These are phyloP conservation scores for Osedax frankpressi DNA, from an alignment of 2,888 invertebrate genomes.

Conservation along the genomic window DNA sequence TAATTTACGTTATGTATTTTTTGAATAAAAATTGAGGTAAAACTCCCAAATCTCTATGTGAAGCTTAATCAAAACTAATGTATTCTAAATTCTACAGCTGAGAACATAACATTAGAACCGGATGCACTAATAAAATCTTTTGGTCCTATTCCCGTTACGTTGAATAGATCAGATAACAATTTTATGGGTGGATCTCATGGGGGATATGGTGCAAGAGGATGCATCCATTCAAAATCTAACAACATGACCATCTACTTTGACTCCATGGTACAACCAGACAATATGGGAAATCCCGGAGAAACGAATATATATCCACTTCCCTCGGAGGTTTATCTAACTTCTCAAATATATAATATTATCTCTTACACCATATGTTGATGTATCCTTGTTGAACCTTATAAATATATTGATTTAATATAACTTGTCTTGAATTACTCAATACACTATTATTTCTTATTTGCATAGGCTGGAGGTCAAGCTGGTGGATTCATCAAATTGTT, in stretches of 20 bases:
- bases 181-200: constrained; percentile 33
- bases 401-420: too few relatives aligned
- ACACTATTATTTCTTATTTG: background rate
- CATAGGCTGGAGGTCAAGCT: constrained; percentile 19
- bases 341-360: too few relatives aligned
- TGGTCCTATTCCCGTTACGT: constrained; percentile 28
- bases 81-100: too few relatives aligned
- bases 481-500: constrained; percentile 32
- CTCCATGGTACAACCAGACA: background rate
- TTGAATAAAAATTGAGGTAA: too few relatives aligned
- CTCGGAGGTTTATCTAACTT: too few relatives aligned
- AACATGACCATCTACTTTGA: background rate
- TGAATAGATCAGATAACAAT: constrained; percentile 28
- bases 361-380: too few relatives aligned
- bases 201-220: constrained; percentile 32
- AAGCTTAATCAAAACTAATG: too few relatives aligned
- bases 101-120: constrained; percentile 31
- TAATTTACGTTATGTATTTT: too few relatives aligned
- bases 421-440: too few relatives aligned
- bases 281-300: background rate
- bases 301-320: too few relatives aligned
- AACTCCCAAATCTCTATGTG: too few relatives aligned
- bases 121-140: constrained; percentile 31
- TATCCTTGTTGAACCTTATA: too few relatives aligned
- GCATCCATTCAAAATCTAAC: constrained; percentile 12